Percentiles rank a stretch among this genome's conserved stretches.
phyloP scores from a whole-genome alignment of 2,888 invertebrate species.

The Julus scanicus region DNA sequence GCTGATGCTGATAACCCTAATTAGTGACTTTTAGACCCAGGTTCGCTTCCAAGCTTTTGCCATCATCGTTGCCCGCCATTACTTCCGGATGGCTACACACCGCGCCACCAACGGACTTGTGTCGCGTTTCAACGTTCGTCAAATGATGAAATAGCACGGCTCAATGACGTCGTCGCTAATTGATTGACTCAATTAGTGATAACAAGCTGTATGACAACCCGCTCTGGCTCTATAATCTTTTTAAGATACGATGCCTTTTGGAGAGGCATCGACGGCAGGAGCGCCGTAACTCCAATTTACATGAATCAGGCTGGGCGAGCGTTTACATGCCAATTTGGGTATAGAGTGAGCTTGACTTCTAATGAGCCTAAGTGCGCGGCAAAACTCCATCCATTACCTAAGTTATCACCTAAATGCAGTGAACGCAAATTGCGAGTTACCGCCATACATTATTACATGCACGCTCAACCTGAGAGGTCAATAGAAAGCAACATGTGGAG shows the following conservation, averaged over 20 bases:
- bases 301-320: background rate
- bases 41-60: background rate
- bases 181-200: constrained; percentile 52
- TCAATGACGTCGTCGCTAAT: constrained; percentile 51
- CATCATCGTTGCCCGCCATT: background rate
- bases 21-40: background rate
- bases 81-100: background rate
- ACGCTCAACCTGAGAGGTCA: background rate
- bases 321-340: background rate
- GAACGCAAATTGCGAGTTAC: background rate
- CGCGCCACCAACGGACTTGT: background rate
- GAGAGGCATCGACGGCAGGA: background rate
- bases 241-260: background rate
- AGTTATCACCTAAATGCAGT: background rate
- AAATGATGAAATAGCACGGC: constrained; percentile 49
- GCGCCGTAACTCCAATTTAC: background rate
- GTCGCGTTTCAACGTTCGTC: background rate
- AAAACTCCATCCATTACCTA: background rate
- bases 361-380: background rate
- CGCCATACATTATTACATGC: background rate
- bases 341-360: background rate
- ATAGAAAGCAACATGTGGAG: background rate
- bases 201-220: constrained; percentile 50
- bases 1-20: background rate
- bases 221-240: background rate